These are phyloP conservation scores for Epiblema foenella DNA, from an alignment of 2,888 invertebrate genomes.

Conservation along the genomic window DNA sequence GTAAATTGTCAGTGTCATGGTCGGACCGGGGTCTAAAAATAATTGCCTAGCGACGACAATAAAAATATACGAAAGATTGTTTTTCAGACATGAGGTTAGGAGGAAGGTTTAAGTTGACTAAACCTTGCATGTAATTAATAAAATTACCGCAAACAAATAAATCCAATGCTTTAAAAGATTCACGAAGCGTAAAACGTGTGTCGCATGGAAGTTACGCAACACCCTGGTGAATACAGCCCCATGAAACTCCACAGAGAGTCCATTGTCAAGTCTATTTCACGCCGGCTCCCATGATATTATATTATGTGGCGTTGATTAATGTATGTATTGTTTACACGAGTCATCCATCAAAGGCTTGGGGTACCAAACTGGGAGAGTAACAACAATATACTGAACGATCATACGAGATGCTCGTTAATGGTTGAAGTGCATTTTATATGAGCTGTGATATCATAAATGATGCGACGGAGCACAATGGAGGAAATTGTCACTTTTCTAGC, in stretches of 20 bases:
- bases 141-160: slow-evolving; percentile 13
- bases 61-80: slow-evolving; percentile 54
- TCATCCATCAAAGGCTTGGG: slow-evolving; percentile 38
- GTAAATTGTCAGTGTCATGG: slow-evolving; percentile 58
- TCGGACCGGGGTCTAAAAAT: slow-evolving; percentile 55
- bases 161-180: slow-evolving; percentile 15
- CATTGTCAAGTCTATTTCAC: slow-evolving; percentile 55
- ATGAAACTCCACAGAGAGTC: slow-evolving; percentile 52
- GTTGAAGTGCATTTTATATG: slow-evolving; percentile 32
- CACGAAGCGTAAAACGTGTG: slow-evolving; percentile 12
- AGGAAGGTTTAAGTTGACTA: slow-evolving; percentile 46
- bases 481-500: slow-evolving; percentile 70
- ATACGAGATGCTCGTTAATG: slow-evolving; percentile 30
- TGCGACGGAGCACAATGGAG: slow-evolving; percentile 51
- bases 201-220: slow-evolving; percentile 24
- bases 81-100: slow-evolving; percentile 51
- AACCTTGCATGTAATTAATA: slow-evolving; percentile 15
- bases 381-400: slow-evolving; percentile 12
- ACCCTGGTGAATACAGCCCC: slow-evolving; percentile 27
- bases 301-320: slow-evolving; percentile 46
- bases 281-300: slow-evolving; percentile 43
- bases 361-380: slow-evolving; percentile 24
- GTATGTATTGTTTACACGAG: slow-evolving; percentile 49
- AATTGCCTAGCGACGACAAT: slow-evolving; percentile 56
- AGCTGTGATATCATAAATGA: slow-evolving; percentile 33